Conservation (phyloP, 2,797 vertebrate genomes). For the Danio albolineatus region DNA sequence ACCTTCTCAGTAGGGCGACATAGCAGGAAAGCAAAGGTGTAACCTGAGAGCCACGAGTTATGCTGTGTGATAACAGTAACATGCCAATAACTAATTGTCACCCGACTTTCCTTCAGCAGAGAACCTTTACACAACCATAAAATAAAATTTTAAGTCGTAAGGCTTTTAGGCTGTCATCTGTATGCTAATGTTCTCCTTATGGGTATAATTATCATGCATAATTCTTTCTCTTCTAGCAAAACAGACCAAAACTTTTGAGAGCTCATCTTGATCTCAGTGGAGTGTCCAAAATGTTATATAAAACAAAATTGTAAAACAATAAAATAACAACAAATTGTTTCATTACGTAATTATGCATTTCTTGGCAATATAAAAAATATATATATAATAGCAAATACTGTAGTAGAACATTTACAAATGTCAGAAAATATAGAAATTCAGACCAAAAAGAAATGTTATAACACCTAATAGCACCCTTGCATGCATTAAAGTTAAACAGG, state of each 20-base stretch:
- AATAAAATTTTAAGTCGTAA: background rate
- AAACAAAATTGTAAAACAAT: background rate
- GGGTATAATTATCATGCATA: background rate
- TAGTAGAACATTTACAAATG: background rate
- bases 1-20: background rate
- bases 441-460: background rate
- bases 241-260: background rate
- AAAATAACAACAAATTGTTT: too few species aligned
- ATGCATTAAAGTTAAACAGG: background rate
- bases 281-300: background rate
- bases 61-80: constrained; percentile 48
- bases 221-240: background rate
- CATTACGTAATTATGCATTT: too few species aligned
- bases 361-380: background rate
- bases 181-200: background rate
- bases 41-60: constrained; percentile 35
- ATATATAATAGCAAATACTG: background rate
- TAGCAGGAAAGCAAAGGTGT: constrained; percentile 24
- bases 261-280: background rate
- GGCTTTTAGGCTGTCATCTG: background rate
- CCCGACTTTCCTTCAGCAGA: background rate
- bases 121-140: background rate
- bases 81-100: constrained; percentile 11
- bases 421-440: constrained; percentile 3
- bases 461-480: background rate